Conservation (phyloP, 2,888 invertebrate genomes). For the Opisthograptis luteolata region DNA sequence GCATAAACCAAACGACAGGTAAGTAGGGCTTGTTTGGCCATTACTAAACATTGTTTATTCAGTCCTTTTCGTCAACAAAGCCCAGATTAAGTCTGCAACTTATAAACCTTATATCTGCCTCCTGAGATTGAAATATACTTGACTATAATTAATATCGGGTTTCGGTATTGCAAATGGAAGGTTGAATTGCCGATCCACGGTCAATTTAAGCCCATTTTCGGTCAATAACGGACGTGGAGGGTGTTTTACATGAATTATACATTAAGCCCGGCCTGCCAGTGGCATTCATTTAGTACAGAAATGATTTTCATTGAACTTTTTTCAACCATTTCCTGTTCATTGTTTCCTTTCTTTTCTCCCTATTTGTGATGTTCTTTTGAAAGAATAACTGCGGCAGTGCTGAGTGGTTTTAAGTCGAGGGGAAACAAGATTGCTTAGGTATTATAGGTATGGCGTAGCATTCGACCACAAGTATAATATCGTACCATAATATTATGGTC, state of each 20-base stretch:
- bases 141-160: slow-evolving; percentile 56
- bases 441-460: no score
- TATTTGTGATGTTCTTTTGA: slow-evolving; percentile 20
- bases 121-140: slow-evolving; percentile 37
- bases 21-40: slow-evolving; percentile 54
- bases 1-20: slow-evolving; percentile 53
- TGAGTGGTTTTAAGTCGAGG: slow-evolving; percentile 4
- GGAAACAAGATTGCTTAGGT: no score
- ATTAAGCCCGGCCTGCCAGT: slow-evolving; percentile 54
- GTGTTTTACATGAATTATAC: slow-evolving; percentile 73
- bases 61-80: slow-evolving; percentile 42
- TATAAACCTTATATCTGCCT: slow-evolving; percentile 29
- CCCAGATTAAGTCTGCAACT: slow-evolving; percentile 42
- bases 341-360: slow-evolving; percentile 21
- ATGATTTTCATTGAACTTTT: slow-evolving; percentile 46
- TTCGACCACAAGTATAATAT: no score
- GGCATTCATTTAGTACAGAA: slow-evolving; percentile 49
- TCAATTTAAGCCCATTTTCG: slow-evolving; percentile 68
- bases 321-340: slow-evolving; percentile 30
- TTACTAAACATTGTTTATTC: slow-evolving; percentile 58
- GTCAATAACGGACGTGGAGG: slow-evolving; percentile 56
- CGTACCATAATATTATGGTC: no score
- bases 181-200: slow-evolving; percentile 64
- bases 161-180: slow-evolving; percentile 58
- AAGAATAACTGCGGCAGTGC: slow-evolving; percentile 3